Evolutionary conservation across 2,797 vertebrate species (phyloP), one percentile per base, ranked within the genome.

Genomic region (Heteromormyrus szaboi): DNA sequence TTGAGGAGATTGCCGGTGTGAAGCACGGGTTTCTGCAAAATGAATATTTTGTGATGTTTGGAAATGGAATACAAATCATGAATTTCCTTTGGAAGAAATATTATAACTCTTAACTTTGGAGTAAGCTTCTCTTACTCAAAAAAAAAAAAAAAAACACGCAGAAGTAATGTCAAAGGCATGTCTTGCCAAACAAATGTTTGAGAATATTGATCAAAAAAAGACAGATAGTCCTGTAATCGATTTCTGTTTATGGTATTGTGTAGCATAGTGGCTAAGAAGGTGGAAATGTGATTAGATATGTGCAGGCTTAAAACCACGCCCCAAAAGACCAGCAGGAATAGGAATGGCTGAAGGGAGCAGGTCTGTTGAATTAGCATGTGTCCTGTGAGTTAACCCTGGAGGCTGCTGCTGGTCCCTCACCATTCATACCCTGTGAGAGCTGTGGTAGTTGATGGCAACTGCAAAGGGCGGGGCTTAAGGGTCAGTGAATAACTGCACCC

Each of bases 1-100:
- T 79, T 79, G 72, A 79, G 72, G 72, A 79, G 72, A 79, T 79
- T 79, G 72, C 72, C 44, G 72, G 72, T 79, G 72, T 79, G 72
- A 79, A 79, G 72, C 72, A 79, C 17, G 37, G 72, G 37, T 79
- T 79, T 79, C 72, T 79, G 72, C 37, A 79, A 79, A 79, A 79
- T 79, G 72, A 79, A 79, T 79, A 79, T 79, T 79, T 79, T 79
- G 72, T 79, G 72, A 79, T 79, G 72, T 79, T 79, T 79, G 72
- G 72, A 79, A 79, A 79, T 79, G 72, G 72, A 79, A 79, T 79
- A 79, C 72, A 79, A 79, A 79, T 79, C 72, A 41, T 79, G 72
- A 79, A 79, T 79, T 44, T 79, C 72, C 72, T 19, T 79, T 79
- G 72, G 72, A 79, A 79, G 72, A 79, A 79, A n/a, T n/a, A 41